Conservation (phyloP, 2,888 invertebrate species). For the Flexamia atlantica region DNA sequence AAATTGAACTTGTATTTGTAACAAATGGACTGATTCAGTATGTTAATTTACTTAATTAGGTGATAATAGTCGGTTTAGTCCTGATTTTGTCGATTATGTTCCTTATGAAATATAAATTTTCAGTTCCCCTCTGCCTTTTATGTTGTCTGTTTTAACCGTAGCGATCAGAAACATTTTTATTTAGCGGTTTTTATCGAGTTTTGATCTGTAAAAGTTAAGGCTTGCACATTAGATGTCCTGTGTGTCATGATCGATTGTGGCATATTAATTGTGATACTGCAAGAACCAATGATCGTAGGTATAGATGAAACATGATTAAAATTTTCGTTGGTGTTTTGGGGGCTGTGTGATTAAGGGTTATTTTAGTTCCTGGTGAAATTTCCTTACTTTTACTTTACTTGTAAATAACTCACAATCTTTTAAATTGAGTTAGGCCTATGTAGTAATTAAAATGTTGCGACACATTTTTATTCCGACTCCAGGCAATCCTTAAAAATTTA, state of each 20-base stretch:
- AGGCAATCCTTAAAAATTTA: no score
- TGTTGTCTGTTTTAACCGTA: not conserved
- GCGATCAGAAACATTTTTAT: not conserved
- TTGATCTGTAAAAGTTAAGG: not conserved
- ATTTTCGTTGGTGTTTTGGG: no score
- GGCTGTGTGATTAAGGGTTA: not conserved
- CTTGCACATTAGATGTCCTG: slow-evolving; percentile 11
- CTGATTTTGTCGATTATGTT: slow-evolving; percentile 24
- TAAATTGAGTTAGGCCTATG: no score
- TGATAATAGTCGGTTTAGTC: slow-evolving; percentile 25
- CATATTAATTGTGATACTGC: slow-evolving; percentile 16
- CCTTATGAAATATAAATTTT: slow-evolving; percentile 6
- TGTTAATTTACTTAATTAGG: slow-evolving; percentile 53
- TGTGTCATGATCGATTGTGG: no score
- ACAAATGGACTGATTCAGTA: slow-evolving; percentile 35
- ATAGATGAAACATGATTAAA: not conserved
- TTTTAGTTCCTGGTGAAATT: not conserved
- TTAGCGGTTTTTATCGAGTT: not conserved
- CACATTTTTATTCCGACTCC: no score
- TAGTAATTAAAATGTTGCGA: no score
- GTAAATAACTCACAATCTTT: no score
- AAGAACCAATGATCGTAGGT: slow-evolving; percentile 7
- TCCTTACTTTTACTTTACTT: no score
- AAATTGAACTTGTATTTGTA: slow-evolving; percentile 29
- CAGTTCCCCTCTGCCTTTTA: not conserved